Base-by-base conservation (phyloP, 2,113 vertebrate genomes). In the Taxidea taxus region DNA sequence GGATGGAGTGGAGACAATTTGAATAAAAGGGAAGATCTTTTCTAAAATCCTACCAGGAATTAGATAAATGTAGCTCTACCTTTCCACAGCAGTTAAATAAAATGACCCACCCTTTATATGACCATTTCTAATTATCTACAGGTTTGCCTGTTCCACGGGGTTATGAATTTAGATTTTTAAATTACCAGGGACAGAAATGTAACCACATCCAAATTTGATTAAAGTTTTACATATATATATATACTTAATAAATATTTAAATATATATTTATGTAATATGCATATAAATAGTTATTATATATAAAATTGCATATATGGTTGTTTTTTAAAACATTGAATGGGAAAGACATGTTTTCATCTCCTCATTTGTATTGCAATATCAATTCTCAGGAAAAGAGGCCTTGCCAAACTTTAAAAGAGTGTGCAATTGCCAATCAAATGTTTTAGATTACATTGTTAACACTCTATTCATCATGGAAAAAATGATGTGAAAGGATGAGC, bases 131-230 rank as follows among this genome's bases (percentile, higher is more conserved):
- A 49, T 81, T 96, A 60, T 92, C 34, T 90, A 16, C 11, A 37
- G 72, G 6, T 87, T 92, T 93, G 5, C 9, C 3, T 91, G 10
- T 87, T 66, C 2, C 16, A 93, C 7, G 7, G 6, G 2, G 87
- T 97, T 94, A 90, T 68, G 7, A 97, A 90, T 84, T 72, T 86
- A 83, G 10, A 90, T 29, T 92, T 92, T 95, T 78, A 83, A 83
- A 27, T 85, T 54, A 85, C 6, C 37, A 93, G 8, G 1, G 12
- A 77, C 25, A 96, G 20, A 96, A 56, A 0, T 90, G n/a, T 75
- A 31, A 34, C 81, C 77, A 47, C 2, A 91, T 47, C 31, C 44
- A 91, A 64, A 91, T 72, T 90, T 92, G 37, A 93, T 80, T 94
- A 47, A 54, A 77, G 3, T 84, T 87, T 62, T 84, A 39, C 16